Percentiles rank a stretch among this genome's conserved stretches.
phyloP scores from a whole-genome alignment of 2,797 vertebrate species.

The Pseudochirops corinnae region DNA sequence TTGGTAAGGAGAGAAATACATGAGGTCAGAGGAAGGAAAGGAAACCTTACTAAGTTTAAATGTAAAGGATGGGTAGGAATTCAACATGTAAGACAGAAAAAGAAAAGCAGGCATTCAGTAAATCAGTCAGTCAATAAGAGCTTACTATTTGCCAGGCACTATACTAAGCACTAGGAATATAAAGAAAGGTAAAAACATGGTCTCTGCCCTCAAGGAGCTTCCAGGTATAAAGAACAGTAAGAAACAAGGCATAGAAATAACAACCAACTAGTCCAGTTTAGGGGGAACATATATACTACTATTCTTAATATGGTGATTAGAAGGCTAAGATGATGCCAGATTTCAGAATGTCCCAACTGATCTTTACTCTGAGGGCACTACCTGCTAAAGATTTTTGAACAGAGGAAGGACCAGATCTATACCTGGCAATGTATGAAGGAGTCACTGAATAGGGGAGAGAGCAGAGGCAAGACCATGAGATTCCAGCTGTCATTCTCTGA shows the following conservation, averaged over 20 bases:
- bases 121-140: background rate
- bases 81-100: background rate
- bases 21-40: background rate
- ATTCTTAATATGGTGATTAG: background rate
- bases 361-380: background rate
- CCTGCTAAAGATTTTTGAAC: background rate
- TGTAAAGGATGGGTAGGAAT: background rate
- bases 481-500: slow-evolving; percentile 20
- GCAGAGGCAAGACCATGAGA: background rate
- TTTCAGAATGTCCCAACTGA: background rate
- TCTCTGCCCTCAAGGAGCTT: background rate
- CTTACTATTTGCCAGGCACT: background rate
- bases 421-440: background rate
- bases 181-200: no score
- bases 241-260: background rate
- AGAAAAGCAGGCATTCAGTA: background rate
- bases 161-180: background rate
- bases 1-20: background rate
- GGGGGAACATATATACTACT: background rate
- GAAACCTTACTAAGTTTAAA: background rate
- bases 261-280: background rate
- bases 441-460: background rate
- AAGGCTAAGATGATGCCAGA: background rate
- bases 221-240: background rate
- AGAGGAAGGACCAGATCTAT: background rate